Percentiles rank a stretch among this genome's conserved stretches.
phyloP scores from a whole-genome alignment of 1,140 invertebrate species.

The Drosophila micromelanica region DNA sequence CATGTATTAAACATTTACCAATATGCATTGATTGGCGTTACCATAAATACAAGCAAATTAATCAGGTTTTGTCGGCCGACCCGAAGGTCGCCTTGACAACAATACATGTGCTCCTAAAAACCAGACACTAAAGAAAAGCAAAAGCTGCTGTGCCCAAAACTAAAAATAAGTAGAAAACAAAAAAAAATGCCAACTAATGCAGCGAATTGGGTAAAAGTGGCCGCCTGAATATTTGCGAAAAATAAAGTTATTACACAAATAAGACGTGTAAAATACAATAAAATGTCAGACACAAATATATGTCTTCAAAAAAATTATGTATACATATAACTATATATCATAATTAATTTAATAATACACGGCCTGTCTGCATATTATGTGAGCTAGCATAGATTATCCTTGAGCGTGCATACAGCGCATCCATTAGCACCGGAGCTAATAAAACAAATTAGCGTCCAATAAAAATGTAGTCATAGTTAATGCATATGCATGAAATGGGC shows the following conservation, averaged over 20 bases:
- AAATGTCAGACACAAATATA: conserved; percentile 15
- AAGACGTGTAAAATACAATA: conserved; percentile 38
- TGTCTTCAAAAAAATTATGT: not conserved
- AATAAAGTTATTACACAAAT: conserved; percentile 21
- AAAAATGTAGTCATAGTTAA: conserved; percentile 28
- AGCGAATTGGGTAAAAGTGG: conserved; percentile 59
- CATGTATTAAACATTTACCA: conserved; percentile 64
- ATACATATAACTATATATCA: conserved; percentile 6
- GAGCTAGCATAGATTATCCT: conserved; percentile 49
- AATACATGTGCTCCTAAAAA: conserved; percentile 23
- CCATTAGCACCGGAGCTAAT: conserved; percentile 65
- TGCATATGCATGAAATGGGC: conserved; percentile 28
- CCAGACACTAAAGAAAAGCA: conserved; percentile 31
- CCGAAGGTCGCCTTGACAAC: conserved; percentile 43
- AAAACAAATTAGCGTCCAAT: conserved; percentile 50
- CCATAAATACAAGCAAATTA: conserved; percentile 43
- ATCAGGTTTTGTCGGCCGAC: conserved; percentile 47
- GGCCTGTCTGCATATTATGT: conserved; percentile 18
- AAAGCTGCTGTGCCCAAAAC: conserved; percentile 28
- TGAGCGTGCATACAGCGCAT: conserved; percentile 58
- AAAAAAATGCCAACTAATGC: conserved; percentile 53
- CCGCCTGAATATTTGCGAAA: conserved; percentile 21
- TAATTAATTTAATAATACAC: conserved; percentile 46
- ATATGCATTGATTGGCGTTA: conserved; percentile 52
- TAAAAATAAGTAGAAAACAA: conserved; percentile 18